A percentile compares a stretch with the other conserved stretches of the same genome.
phyloP scores from a whole-genome alignment of 2,888 invertebrate species.

The Drosophila colorata region DNA sequence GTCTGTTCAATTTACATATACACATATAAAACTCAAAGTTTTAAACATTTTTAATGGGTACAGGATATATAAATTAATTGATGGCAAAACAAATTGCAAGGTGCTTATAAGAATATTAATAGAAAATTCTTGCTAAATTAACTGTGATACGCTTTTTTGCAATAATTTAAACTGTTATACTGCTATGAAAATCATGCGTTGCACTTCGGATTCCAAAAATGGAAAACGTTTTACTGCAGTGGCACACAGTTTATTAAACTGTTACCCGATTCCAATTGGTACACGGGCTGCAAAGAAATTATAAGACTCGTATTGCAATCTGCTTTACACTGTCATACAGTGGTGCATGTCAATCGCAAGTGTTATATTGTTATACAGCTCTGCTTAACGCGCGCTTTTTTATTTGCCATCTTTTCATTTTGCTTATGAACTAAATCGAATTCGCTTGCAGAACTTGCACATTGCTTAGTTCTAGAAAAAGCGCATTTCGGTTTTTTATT shows the following conservation, averaged over 20 bases:
- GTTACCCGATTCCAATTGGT: neutral
- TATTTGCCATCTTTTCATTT: slow-evolving; percentile 42
- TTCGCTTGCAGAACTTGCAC: slow-evolving; percentile 11
- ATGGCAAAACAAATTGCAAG: too few relatives aligned
- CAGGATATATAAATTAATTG: too few relatives aligned
- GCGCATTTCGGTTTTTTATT: slow-evolving; percentile 2
- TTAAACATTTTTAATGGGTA: too few relatives aligned
- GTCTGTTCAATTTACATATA: too few relatives aligned
- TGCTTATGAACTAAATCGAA: slow-evolving; percentile 54
- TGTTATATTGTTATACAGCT: slow-evolving; percentile 53
- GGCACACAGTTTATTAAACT: neutral
- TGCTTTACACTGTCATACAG: neutral
- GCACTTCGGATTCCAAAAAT: too few relatives aligned
- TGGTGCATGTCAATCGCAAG: neutral
- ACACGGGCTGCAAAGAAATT: neutral
- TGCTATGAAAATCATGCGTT: neutral
- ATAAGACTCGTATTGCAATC: neutral
- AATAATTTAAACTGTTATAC: neutral
- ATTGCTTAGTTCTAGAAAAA: slow-evolving; percentile 5
- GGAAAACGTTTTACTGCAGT: too few relatives aligned
- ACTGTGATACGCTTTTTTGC: neutral
- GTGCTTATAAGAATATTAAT: too few relatives aligned
- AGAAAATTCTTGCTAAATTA: neutral
- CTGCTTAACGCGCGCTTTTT: slow-evolving; percentile 31
- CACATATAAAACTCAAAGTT: too few relatives aligned